Percentiles rank a stretch among this genome's conserved stretches.
Evolutionary conservation across 2,888 invertebrate genomes (phyloP).

Genomic region (Luperina testacea): DNA sequence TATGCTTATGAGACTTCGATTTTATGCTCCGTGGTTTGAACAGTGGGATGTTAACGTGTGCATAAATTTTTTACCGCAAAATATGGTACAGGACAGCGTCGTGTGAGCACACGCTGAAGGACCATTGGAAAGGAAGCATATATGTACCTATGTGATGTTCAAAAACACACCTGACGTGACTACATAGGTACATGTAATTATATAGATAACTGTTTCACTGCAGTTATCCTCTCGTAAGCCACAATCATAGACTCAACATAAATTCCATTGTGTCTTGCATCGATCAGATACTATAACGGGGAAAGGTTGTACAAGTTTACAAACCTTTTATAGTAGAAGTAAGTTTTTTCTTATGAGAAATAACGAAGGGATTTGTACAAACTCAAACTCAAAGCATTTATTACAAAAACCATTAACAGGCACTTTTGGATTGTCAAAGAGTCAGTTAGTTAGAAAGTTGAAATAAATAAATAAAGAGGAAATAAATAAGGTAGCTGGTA

Average conservation of each 20-base stretch:
- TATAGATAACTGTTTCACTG: not conserved
- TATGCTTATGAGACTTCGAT: not conserved
- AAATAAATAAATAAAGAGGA: not conserved
- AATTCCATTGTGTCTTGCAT: conserved; percentile 4
- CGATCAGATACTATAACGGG: not conserved
- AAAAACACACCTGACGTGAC: not conserved
- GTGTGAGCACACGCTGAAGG: not conserved
- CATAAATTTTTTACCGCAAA: not conserved
- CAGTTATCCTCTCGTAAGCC: not conserved
- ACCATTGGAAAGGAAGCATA: not conserved
- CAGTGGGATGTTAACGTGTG: not conserved
- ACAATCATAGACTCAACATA: conserved; percentile 9
- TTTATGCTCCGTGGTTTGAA: not conserved
- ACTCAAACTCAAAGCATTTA: too few species aligned
- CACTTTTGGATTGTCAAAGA: too few species aligned
- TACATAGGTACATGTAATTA: not conserved
- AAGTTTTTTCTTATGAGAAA: not conserved
- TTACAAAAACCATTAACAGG: too few species aligned
- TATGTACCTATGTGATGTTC: not conserved
- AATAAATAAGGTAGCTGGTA: not conserved
- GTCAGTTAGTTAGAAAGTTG: too few species aligned
- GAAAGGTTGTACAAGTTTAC: not conserved
- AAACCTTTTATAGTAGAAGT: not conserved
- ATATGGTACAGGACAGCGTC: not conserved
- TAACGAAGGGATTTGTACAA: not conserved